phyloP scores from a whole-genome alignment of 2,113 vertebrate species.

The Cavia aperea region DNA sequence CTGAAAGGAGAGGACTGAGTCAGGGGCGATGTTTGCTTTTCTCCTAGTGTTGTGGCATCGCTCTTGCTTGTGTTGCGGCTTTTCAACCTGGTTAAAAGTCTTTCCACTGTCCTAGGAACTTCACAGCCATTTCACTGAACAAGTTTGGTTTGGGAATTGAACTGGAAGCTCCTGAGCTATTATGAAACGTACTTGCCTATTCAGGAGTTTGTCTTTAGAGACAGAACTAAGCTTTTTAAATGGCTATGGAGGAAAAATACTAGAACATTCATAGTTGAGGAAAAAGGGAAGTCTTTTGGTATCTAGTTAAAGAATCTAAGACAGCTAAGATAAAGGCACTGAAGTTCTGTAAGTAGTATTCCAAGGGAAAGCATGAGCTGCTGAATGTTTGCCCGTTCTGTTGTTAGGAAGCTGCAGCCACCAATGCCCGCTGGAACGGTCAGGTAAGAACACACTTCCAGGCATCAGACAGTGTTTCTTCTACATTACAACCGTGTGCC shows the following conservation, averaged over 20 bases:
- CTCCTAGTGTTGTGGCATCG: background rate
- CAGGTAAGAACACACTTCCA: slow-evolving; percentile 46
- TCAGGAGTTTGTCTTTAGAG: slow-evolving; percentile 43
- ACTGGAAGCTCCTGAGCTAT: slow-evolving; percentile 10
- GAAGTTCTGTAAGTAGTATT: background rate
- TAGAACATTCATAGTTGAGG: slow-evolving; percentile 40
- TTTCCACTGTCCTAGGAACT: slow-evolving; percentile 26
- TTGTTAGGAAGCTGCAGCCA: background rate
- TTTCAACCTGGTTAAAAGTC: slow-evolving; percentile 34
- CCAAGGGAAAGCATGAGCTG: slow-evolving; percentile 48
- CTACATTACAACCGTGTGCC: background rate
- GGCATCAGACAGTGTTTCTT: slow-evolving; percentile 27
- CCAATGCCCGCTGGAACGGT: background rate
- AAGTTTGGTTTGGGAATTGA: slow-evolving; percentile 22
- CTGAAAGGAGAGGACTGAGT: background rate
- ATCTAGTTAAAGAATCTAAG: slow-evolving; percentile 47
- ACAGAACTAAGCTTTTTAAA: background rate
- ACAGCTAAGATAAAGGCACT: slow-evolving; percentile 41
- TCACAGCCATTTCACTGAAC: slow-evolving; percentile 40
- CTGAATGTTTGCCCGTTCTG: slow-evolving; percentile 58
- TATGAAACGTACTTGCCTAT: slow-evolving; percentile 14
- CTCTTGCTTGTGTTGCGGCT: background rate
- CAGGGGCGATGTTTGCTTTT: slow-evolving; percentile 20
- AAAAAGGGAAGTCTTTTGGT: slow-evolving; percentile 3
- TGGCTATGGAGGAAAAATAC: slow-evolving; percentile 15